Evolutionary conservation across 2,797 vertebrate genomes (phyloP).

Genomic region (Pseudomugil tenellus): DNA sequence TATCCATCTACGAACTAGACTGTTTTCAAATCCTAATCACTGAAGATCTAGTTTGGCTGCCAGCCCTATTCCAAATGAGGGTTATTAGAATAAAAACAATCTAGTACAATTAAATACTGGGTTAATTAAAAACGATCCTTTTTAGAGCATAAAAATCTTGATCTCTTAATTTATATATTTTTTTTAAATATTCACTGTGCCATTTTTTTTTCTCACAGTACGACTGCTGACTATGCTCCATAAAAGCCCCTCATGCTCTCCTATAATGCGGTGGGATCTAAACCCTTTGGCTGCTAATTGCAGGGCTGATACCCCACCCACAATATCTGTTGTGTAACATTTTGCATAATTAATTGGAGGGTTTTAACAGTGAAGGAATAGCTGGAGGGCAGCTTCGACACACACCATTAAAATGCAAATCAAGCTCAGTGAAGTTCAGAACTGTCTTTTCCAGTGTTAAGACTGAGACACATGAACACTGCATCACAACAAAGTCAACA

Average conservation of each 20-base stretch:
- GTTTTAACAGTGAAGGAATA: slow-evolving; percentile 69
- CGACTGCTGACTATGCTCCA: slow-evolving; percentile 3
- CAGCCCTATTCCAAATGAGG: slow-evolving; percentile 32
- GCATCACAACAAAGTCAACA: slow-evolving; percentile 49
- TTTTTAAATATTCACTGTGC: slow-evolving; percentile 6
- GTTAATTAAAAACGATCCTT: slow-evolving; percentile 64
- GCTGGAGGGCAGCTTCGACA: slow-evolving; percentile 69
- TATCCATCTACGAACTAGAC: slow-evolving; percentile 30
- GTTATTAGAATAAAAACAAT: slow-evolving; percentile 30
- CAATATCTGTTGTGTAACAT: slow-evolving; percentile 66
- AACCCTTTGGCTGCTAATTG: slow-evolving; percentile 53
- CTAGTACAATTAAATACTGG: slow-evolving; percentile 40
- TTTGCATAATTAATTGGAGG: slow-evolving; percentile 78
- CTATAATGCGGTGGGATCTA: slow-evolving; percentile 50
- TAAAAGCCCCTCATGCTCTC: slow-evolving; percentile 12
- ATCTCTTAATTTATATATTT: slow-evolving; percentile 53
- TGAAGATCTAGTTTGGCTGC: slow-evolving; percentile 38
- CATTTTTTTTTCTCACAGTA: slow-evolving; percentile 15
- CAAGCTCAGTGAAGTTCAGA: slow-evolving; percentile 65
- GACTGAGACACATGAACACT: slow-evolving; percentile 55
- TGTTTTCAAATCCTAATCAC: slow-evolving; percentile 35
- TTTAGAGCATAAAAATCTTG: slow-evolving; percentile 38
- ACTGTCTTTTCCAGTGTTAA: slow-evolving; percentile 58
- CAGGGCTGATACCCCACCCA: slow-evolving; percentile 51
- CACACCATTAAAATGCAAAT: slow-evolving; percentile 83